Conservation (phyloP, 2,888 invertebrate genomes). For the Rhaphigaster nebulosa region DNA sequence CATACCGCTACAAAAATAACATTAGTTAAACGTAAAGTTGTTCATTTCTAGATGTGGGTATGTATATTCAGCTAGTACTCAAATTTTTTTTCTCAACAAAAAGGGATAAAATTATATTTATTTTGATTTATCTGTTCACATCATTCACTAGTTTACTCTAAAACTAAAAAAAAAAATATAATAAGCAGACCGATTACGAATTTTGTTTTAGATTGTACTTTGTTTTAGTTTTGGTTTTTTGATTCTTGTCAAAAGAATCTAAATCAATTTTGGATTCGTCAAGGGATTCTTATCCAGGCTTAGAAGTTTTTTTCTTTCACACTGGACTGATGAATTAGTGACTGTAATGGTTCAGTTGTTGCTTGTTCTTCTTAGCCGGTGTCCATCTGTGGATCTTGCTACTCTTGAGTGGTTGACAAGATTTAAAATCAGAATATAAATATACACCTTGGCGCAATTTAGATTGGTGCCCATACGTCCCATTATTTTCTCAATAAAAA, state of each 20-base stretch:
- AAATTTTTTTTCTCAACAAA: too few relatives aligned
- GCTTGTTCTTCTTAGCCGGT: background rate
- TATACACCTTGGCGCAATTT: too few relatives aligned
- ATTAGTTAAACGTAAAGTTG: background rate
- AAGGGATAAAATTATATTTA: too few relatives aligned
- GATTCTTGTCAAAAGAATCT: too few relatives aligned
- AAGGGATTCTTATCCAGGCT: background rate
- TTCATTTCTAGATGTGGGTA: background rate
- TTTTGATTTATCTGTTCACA: background rate
- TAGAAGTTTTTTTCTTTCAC: background rate
- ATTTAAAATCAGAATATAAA: too few relatives aligned
- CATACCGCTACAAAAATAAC: background rate
- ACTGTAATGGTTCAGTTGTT: background rate
- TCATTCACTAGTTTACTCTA: background rate
- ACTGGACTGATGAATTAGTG: conserved; percentile 6
- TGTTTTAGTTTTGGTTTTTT: background rate
- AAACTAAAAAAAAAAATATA: background rate
- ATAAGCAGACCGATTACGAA: background rate
- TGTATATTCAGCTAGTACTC: background rate
- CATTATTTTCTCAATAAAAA: too few relatives aligned
- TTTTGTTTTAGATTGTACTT: background rate
- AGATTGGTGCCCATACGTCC: too few relatives aligned
- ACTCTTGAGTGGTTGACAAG: too few relatives aligned
- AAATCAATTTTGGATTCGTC: conserved; percentile 7
- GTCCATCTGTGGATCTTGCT: too few relatives aligned